Percentiles rank a stretch among this genome's conserved stretches.
Conservation (phyloP, 1,140 invertebrate species). For the Conus betulinus region DNA sequence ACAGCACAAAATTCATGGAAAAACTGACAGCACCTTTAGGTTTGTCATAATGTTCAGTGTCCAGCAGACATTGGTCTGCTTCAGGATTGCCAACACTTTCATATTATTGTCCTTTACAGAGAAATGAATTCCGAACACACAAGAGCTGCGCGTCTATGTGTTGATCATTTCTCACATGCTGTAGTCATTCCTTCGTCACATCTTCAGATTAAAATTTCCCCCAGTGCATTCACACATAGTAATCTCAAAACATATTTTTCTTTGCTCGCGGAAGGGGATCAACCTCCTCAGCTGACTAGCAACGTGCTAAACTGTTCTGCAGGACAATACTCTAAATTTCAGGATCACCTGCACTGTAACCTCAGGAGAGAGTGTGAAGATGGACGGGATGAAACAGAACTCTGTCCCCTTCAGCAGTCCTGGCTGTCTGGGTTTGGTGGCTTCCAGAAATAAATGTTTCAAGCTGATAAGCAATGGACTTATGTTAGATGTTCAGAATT, state of each 20-base stretch:
- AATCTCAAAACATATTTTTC: not conserved
- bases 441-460: not conserved
- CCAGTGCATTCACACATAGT: not conserved
- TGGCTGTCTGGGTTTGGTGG: not conserved
- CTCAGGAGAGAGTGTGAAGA: constrained; percentile 19
- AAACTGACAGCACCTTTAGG: not conserved
- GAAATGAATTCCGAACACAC: not conserved
- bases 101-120: not conserved
- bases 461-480: not conserved
- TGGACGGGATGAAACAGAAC: constrained; percentile 8
- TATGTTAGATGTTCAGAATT: not conserved
- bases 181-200: not conserved
- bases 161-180: not conserved
- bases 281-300: not conserved
- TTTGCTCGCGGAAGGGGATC: not conserved
- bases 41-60: not conserved
- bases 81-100: not conserved
- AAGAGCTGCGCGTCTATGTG: not conserved
- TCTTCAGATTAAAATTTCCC: not conserved
- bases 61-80: not conserved
- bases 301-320: not conserved
- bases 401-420: constrained; percentile 33
- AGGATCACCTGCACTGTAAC: constrained; percentile 17
- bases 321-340: not conserved
- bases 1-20: not conserved